Base-by-base conservation (phyloP, 2,113 vertebrate genomes). In the Benitochromis conjunctus region DNA sequence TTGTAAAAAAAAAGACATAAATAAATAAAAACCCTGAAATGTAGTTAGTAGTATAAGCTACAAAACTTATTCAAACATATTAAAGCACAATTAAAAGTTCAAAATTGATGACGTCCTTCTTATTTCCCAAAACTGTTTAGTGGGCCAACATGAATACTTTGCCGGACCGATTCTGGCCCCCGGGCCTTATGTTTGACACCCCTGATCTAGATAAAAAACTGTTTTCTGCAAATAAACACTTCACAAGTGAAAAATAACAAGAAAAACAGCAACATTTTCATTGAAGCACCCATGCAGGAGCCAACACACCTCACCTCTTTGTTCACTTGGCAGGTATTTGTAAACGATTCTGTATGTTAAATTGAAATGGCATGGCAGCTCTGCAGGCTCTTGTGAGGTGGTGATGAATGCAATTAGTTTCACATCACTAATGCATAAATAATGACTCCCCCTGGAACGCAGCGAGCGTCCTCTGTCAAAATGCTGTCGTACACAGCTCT, bases 321-420 rank as follows among this genome's bases (percentile, higher is more conserved):
- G 9, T 46, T 24, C 69, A 6, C 78, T 89, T 81, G 83, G 64
- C 80, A 84, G 80, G 87, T 92, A 48, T 51, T 71, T 89, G 91
- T 80, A 84, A 92, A 90, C 92, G 83, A 54, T 18, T 74, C 66
- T 64, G 56, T 77, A 54, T 62, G 85, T 81, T 88, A 62, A 80
- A 92, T 83, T 79, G 84, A 89, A 88, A 92, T 85, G 79, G 84
- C 87, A 86, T 66, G 88, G 84, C 91, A 87, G 82, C 91, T 90
- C 79, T n/a, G 66, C 54, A 43, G 88, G 81, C 85, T 81, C 79
- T 14, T 85, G 91, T 64, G 54, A 81, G 87, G 55, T 82, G 85
- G 69, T 80, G 89, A 92, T 93, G 92, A 94, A 94, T 93, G 89
- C 92, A 94, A 94, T 95, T 94, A 95, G 94, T 92, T 94, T 93